phyloP scores from a whole-genome alignment of 2,113 vertebrate species.

The Etia nguti region DNA sequence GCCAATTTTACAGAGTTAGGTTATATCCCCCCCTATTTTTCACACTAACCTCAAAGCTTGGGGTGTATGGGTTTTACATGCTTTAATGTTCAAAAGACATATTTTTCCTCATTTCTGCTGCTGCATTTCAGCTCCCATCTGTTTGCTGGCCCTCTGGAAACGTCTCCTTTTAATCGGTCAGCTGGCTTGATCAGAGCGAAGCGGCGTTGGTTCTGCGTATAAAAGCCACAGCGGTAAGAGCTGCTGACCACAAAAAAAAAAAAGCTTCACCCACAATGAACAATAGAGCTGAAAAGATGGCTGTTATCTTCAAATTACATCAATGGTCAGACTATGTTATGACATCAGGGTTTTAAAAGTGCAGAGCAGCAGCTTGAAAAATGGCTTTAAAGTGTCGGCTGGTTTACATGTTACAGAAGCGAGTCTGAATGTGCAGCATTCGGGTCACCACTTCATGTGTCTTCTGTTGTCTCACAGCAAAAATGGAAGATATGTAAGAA shows the following conservation, averaged over 20 bases:
- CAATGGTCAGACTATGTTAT: neutral
- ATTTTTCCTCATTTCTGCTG: rapidly evolving
- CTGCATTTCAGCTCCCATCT: neutral
- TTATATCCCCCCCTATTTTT: neutral
- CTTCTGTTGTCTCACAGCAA: neutral
- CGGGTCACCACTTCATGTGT: neutral
- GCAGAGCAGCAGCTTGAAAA: neutral
- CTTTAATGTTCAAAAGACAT: neutral
- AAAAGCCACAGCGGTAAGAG: neutral
- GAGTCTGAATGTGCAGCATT: neutral
- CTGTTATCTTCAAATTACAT: neutral
- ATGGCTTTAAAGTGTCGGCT: neutral
- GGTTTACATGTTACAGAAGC: neutral
- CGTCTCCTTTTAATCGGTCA: neutral
- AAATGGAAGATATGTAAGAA: neutral
- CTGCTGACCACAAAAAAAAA: neutral
- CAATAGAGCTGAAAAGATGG: neutral
- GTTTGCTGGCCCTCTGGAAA: neutral
- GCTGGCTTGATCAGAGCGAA: neutral
- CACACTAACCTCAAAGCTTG: neutral
- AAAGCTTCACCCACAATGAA: neutral
- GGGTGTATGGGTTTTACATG: neutral
- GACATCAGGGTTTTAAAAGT: neutral
- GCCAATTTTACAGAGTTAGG: neutral
- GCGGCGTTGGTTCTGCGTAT: neutral